phyloP scores from a whole-genome alignment of 2,888 invertebrate species.

The Himalopsyche anomala region DNA sequence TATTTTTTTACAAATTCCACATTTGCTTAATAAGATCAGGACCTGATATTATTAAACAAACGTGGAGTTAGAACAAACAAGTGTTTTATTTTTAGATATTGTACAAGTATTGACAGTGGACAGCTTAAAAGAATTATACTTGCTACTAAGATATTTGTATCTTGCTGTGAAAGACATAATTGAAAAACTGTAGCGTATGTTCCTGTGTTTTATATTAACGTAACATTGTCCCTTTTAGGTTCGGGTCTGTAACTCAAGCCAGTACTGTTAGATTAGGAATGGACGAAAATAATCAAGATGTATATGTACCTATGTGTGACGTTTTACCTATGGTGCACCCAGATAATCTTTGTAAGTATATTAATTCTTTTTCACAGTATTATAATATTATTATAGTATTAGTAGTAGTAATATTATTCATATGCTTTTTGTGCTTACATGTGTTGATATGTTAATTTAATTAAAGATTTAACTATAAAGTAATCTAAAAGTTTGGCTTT shows the following conservation, averaged over 20 bases:
- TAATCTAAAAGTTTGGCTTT: background rate
- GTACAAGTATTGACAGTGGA: too few relatives aligned
- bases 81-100: too few relatives aligned
- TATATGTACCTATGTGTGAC: conserved; percentile 87
- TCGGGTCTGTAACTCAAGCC: conserved; percentile 94
- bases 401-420: background rate
- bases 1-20: too few relatives aligned
- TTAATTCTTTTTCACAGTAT: conserved; percentile 1
- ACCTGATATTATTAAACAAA: too few relatives aligned
- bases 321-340: conserved; percentile 94
- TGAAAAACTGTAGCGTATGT: background rate
- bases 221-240: conserved; percentile 72
- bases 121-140: too few relatives aligned
- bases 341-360: conserved; percentile 82
- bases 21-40: too few relatives aligned
- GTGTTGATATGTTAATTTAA: conserved; percentile 18
- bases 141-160: too few relatives aligned
- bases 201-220: too few relatives aligned
- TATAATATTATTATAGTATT: too few relatives aligned
- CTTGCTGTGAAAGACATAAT: background rate
- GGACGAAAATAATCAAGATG: conserved; percentile 81
- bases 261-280: conserved; percentile 91
- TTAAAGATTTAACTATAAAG: background rate
- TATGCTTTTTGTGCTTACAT: background rate
- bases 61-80: too few relatives aligned